phyloP scores from a whole-genome alignment of 2,888 invertebrate genomes.

The Theodoxus fluviatilis region DNA sequence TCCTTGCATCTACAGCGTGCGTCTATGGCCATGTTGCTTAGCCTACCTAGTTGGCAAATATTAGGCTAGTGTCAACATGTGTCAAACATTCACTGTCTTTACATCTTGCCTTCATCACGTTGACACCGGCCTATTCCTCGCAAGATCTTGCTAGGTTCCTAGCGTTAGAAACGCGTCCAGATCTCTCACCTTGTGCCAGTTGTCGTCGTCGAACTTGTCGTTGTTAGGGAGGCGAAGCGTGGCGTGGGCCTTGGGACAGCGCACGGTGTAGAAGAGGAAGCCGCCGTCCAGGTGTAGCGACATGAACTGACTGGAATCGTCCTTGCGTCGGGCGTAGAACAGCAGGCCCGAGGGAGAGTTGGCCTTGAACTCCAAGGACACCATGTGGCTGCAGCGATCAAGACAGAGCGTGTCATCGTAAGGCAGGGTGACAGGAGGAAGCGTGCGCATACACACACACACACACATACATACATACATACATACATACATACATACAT shows the following conservation, averaged over 20 bases:
- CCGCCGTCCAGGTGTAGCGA: constrained; percentile 37
- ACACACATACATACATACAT: constrained; percentile 1
- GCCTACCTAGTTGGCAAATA: neutral
- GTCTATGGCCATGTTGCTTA: neutral
- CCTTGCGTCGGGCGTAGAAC: constrained; percentile 37
- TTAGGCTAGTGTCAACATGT: neutral
- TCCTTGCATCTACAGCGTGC: no score
- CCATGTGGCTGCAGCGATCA: constrained; percentile 37
- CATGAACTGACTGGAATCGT: constrained; percentile 35
- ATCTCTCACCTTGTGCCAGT: constrained; percentile 40
- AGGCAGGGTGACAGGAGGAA: no score
- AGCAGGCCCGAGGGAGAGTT: constrained; percentile 35
- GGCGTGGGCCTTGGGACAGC: constrained; percentile 38
- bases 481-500: neutral
- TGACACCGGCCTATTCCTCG: no score
- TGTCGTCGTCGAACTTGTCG: constrained; percentile 34
- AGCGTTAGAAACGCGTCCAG: neutral
- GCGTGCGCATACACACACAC: neutral
- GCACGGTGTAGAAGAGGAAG: constrained; percentile 37
- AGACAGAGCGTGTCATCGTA: no score
- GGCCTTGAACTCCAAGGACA: constrained; percentile 41
- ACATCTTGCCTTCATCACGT: no score
- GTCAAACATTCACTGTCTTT: no score
- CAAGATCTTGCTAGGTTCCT: no score
- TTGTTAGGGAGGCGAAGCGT: constrained; percentile 36